Conservation (phyloP, 1,140 invertebrate species). For the Psilanteris sp. region DNA sequence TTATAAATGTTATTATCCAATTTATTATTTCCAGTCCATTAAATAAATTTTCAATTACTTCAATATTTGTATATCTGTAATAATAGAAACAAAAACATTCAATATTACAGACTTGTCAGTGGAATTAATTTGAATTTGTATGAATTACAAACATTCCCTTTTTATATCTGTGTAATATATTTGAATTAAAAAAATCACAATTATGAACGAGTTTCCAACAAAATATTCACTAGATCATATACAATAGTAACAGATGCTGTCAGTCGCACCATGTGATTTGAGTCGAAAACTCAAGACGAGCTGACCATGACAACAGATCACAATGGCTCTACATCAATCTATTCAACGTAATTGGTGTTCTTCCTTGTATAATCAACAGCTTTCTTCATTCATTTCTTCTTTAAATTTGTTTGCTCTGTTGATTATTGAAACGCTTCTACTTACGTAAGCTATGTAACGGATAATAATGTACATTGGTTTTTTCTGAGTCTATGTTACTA, state of each 20-base stretch:
- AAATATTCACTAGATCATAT: slow-evolving; percentile 75
- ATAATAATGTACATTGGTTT: slow-evolving; percentile 60
- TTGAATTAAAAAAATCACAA: slow-evolving; percentile 71
- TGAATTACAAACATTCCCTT: background rate
- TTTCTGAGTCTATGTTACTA: slow-evolving; percentile 54
- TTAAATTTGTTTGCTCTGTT: slow-evolving; percentile 63
- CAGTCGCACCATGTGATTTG: slow-evolving; percentile 72
- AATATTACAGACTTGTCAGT: too few relatives aligned
- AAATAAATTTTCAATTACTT: too few relatives aligned
- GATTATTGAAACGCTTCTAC: slow-evolving; percentile 76
- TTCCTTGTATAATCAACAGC: slow-evolving; percentile 78
- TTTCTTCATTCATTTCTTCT: slow-evolving; percentile 20
- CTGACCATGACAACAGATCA: slow-evolving; percentile 57
- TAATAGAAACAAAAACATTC: too few relatives aligned
- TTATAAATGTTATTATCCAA: too few relatives aligned
- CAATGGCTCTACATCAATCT: slow-evolving; percentile 73
- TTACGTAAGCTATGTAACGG: slow-evolving; percentile 75
- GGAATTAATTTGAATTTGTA: too few relatives aligned
- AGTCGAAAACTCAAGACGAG: slow-evolving; percentile 44
- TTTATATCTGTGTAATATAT: slow-evolving; percentile 56
- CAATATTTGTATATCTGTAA: too few relatives aligned
- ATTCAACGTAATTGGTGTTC: slow-evolving; percentile 81
- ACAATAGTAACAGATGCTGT: slow-evolving; percentile 79
- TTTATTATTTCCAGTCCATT: too few relatives aligned
- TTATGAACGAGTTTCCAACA: slow-evolving; percentile 73